Evolutionary conservation across 2,113 vertebrate species (phyloP).

Genomic region (Prochilodus magdalenae): DNA sequence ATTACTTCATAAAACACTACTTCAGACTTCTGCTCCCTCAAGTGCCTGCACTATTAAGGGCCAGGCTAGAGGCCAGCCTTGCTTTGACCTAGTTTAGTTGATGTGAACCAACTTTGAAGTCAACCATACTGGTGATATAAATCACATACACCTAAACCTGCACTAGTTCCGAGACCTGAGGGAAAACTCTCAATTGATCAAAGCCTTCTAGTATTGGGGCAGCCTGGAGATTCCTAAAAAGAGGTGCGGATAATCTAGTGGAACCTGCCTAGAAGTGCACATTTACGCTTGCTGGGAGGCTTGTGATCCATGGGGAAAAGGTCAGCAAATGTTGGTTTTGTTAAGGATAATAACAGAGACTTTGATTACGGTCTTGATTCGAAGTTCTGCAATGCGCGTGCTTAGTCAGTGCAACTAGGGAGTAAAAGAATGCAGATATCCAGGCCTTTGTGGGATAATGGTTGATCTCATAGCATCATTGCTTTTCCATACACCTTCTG

Average conservation of each 20-base stretch:
- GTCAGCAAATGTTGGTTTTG: conserved; percentile 37
- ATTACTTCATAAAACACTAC: too few species aligned
- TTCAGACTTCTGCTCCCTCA: conserved; percentile 12
- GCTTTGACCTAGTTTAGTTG: conserved; percentile 27
- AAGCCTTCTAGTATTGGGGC: conserved; percentile 4
- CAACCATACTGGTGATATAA: conserved; percentile 17
- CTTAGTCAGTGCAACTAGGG: conserved; percentile 18
- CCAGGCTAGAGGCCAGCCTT: conserved; percentile 27
- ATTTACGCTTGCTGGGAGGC: conserved; percentile 22
- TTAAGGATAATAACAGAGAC: conserved; percentile 25
- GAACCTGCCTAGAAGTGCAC: conserved; percentile 34
- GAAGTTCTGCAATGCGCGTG: neutral
- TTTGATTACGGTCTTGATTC: conserved; percentile 45
- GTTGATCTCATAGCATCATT: neutral
- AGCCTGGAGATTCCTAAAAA: conserved; percentile 12
- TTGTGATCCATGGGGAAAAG: conserved; percentile 1
- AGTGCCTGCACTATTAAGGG: neutral
- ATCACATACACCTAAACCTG: conserved; percentile 22
- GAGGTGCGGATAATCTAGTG: conserved; percentile 26
- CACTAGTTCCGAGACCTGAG: neutral
- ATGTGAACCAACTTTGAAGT: conserved; percentile 20
- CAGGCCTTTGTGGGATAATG: neutral
- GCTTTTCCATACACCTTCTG: neutral
- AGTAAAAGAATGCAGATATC: conserved; percentile 24
- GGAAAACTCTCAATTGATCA: conserved; percentile 25